A percentile compares a stretch with the other conserved stretches of the same genome.
These are phyloP conservation scores for Leptodactylus fuscus DNA, from an alignment of 2,113 vertebrate genomes.

Conservation along the genomic window DNA sequence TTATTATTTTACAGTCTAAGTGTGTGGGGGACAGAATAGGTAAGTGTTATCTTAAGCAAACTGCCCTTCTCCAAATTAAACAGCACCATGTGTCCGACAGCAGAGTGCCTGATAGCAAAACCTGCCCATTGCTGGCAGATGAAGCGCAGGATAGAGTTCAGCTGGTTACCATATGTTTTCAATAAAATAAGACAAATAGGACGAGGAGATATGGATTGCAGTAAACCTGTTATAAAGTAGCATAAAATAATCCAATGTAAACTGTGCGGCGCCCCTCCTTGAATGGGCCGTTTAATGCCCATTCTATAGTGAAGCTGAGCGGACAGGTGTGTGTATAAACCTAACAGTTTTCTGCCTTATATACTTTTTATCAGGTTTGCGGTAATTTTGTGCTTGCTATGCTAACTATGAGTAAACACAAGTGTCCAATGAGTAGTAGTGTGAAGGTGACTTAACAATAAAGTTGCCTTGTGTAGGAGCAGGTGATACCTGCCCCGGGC, in stretches of 20 bases:
- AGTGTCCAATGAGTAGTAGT: slow-evolving; percentile 81
- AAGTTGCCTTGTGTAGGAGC: slow-evolving; percentile 85
- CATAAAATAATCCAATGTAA: slow-evolving; percentile 92
- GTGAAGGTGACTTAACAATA: slow-evolving; percentile 95
- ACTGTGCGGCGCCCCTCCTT: slow-evolving; percentile 87
- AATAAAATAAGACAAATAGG: slow-evolving; percentile 99
- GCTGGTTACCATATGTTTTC: slow-evolving; percentile 98
- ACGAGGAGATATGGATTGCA: slow-evolving; percentile 87
- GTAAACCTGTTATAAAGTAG: slow-evolving; percentile 92
- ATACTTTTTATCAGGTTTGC: slow-evolving; percentile 86
- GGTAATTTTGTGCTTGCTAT: slow-evolving; percentile 94
- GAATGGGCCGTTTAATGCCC: slow-evolving; percentile 87
- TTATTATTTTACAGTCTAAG: slow-evolving; percentile 55
- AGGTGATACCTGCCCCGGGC: slow-evolving; percentile 94
- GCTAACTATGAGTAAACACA: slow-evolving; percentile 96
- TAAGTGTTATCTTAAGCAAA: slow-evolving; percentile 66
- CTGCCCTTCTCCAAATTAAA: slow-evolving; percentile 66
- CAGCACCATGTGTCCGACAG: slow-evolving; percentile 71
- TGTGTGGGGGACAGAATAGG: slow-evolving; percentile 51
- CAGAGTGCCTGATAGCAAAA: slow-evolving; percentile 75
- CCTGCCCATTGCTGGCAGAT: slow-evolving; percentile 87
- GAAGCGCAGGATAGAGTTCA: slow-evolving; percentile 86
- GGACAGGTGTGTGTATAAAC: slow-evolving; percentile 89
- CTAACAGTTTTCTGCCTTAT: slow-evolving; percentile 74
- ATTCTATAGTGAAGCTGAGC: slow-evolving; percentile 77